These are phyloP conservation scores for Thaumetopoea pityocampa DNA, from an alignment of 1,140 invertebrate species.

Conservation along the genomic window DNA sequence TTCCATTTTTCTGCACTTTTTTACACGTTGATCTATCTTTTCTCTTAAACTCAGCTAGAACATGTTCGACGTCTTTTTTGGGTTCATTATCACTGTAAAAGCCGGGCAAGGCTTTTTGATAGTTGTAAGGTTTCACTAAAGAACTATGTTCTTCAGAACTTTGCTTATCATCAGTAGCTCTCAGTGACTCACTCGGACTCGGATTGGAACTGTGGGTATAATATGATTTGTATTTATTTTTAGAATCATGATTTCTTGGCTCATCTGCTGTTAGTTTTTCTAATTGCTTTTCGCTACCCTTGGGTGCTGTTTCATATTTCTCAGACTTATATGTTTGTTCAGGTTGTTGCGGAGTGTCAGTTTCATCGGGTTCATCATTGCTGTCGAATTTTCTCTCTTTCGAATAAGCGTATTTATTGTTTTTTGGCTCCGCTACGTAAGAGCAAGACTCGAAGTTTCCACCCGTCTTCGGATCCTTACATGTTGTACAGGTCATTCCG, in stretches of 20 bases:
- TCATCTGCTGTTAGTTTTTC: conserved; percentile 24
- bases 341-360: conserved; percentile 50
- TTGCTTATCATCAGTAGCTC: conserved; percentile 40
- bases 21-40: conserved; percentile 83
- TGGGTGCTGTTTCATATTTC: conserved; percentile 52
- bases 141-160: conserved; percentile 43
- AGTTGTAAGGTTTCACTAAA: conserved; percentile 54
- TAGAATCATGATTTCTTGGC: conserved; percentile 44
- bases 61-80: conserved; percentile 81
- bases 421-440: conserved; percentile 81
- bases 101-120: conserved; percentile 64
- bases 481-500: conserved; percentile 80
- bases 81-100: conserved; percentile 70
- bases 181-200: conserved; percentile 48
- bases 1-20: conserved; percentile 81
- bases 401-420: conserved; percentile 82
- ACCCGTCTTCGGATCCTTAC: conserved; percentile 81
- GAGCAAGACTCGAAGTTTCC: conserved; percentile 84
- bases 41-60: conserved; percentile 81
- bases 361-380: conserved; percentile 73
- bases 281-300: conserved; percentile 39
- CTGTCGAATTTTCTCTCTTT: conserved; percentile 78
- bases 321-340: conserved; percentile 48
- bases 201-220: conserved; percentile 55
- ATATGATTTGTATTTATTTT: conserved; percentile 67